Evolutionary conservation across 2,888 invertebrate genomes (phyloP).

Genomic region (Fragum fragum): DNA sequence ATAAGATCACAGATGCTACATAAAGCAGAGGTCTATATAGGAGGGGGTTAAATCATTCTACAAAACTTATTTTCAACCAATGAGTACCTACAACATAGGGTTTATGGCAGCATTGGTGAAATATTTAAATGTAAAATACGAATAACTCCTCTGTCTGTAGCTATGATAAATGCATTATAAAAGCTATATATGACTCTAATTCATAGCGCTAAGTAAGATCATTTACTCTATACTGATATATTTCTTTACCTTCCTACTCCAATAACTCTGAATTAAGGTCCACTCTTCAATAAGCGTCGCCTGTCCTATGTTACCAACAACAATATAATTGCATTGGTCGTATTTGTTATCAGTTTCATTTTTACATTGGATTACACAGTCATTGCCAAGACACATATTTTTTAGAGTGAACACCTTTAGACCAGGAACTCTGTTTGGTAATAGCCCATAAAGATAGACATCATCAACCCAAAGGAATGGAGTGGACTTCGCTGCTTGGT

Average conservation of each 20-base stretch:
- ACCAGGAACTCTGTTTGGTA: slow-evolving; percentile 5
- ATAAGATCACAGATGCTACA: no score
- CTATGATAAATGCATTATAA: no score
- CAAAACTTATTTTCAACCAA: no score
- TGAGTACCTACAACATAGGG: no score
- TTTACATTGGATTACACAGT: not conserved
- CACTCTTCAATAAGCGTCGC: not conserved
- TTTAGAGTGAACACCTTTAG: not conserved
- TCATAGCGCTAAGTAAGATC: no score
- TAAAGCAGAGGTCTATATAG: no score
- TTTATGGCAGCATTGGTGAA: no score
- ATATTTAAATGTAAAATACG: no score
- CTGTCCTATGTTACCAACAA: not conserved
- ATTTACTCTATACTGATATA: not conserved
- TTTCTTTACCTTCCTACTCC: not conserved
- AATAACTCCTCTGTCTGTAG: no score
- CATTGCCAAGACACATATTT: not conserved
- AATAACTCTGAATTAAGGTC: not conserved
- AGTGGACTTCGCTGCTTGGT: not conserved
- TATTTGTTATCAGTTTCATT: not conserved
- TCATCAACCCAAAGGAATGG: slow-evolving; percentile 13
- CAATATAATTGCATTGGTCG: not conserved
- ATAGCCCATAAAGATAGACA: not conserved
- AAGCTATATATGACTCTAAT: no score
- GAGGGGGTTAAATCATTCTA: no score